These are phyloP conservation scores for Noctilio leporinus DNA, from an alignment of 2,113 vertebrate genomes.

Conservation along the genomic window DNA sequence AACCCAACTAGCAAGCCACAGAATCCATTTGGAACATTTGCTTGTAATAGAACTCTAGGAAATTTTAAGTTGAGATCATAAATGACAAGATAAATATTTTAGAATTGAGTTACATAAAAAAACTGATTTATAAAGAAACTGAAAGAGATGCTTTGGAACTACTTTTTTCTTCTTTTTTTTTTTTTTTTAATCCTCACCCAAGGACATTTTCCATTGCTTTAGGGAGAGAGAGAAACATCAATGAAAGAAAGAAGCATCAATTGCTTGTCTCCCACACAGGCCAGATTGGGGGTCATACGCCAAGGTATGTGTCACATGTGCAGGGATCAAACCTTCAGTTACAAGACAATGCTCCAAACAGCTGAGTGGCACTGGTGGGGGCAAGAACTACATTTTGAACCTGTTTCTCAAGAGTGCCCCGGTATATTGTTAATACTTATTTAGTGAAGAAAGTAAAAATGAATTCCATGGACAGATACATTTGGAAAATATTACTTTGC, in stretches of 20 bases:
- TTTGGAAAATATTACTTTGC: neutral
- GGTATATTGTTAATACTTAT: neutral
- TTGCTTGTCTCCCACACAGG: too few relatives aligned
- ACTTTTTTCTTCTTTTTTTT: neutral
- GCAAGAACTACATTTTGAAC: neutral
- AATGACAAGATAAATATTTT: constrained; percentile 14
- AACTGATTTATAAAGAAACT: neutral
- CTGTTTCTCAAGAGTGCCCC: neutral
- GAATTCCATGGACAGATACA: neutral
- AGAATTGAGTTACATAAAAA: neutral
- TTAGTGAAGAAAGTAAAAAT: neutral
- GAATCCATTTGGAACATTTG: neutral
- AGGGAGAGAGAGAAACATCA: too few relatives aligned
- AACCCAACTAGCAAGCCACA: neutral
- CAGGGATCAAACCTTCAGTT: too few relatives aligned
- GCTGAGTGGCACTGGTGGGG: too few relatives aligned
- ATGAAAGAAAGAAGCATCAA: too few relatives aligned
- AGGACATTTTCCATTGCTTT: too few relatives aligned
- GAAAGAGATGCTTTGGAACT: neutral
- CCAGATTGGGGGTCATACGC: too few relatives aligned
- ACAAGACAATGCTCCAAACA: too few relatives aligned
- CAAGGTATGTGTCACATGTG: too few relatives aligned
- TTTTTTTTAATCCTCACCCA: too few relatives aligned
- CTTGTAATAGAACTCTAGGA: neutral
- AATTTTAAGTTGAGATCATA: neutral